Evolutionary conservation across 2,888 invertebrate genomes (phyloP), one percentile per base, ranked within the genome.

Genomic region (Aspidiotus rigidus): DNA sequence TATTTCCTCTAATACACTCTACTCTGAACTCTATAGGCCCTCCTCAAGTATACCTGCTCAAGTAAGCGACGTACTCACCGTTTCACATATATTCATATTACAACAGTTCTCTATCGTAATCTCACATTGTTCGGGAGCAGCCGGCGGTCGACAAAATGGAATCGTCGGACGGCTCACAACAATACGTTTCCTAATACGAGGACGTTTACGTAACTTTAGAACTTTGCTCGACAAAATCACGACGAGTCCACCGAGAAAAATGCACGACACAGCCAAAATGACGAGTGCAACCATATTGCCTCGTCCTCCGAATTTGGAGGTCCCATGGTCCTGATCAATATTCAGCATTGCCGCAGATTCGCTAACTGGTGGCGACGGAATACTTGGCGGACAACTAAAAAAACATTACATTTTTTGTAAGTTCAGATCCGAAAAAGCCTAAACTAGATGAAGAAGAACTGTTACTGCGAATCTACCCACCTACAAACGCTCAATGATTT

Each of bases 11-110:
- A 28, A 69, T 13, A 54, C 13, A 69, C 7, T 53, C 17, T 13
- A 17, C 15, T 15, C 17, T 11, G 44, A 62, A 57, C 42, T 49
- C 40, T 41, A n/a, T n/a, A 62, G 39, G 62, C n/a, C n/a, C n/a
- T 13, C 13, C 53, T 28, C 28, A 28, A 28, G 28, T 28, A 53
- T 11, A 57, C 28, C 28, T 28, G 28, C 28, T 28, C 61, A 10
- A 61, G 40, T 39, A 11, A 41, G 42, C 40, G 41, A 54, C 54
- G 54, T 70, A 81, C 86, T 85, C 80, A 92, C 92, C 79, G 92
- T 93, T 82, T 93, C 93, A 78, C 93, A 93, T 74, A 91, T 88
- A 76, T 92, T 93, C 92, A 92, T 92, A 78, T 93, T 93, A 77
- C 93, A 93, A 78, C 93, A 93, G 79, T 92, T 89, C 77, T 93